Evolutionary conservation across 2,797 vertebrate genomes (phyloP), one percentile per base, ranked within the genome.

Genomic region (Rhinella marina): DNA sequence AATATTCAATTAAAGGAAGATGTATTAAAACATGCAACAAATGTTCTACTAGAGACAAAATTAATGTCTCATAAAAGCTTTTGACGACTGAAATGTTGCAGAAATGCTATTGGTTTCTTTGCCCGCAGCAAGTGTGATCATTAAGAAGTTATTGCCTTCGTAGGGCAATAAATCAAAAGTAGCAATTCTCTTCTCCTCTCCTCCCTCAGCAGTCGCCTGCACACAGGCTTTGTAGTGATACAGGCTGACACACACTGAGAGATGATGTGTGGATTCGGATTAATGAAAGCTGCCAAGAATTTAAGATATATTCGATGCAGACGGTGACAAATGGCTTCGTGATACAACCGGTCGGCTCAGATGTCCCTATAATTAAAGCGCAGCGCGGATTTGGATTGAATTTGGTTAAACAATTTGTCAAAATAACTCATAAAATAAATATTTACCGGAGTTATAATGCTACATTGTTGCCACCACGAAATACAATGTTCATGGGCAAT

Each of bases 131-230:
- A 86, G 50, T 81, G 64, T 77, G 70, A 82, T 73, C 70, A 86
- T 88, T 88, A 82, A 88, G 72, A 88, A 68, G 84, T 86, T 88
- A 88, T 82, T 86, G 88, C 79, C 57, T 68, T 81, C 76, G 13
- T 82, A 82, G 56, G 56, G 72, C 59, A 66, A 88, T 88, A 88
- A 88, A 88, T 88, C 88, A 86, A 59, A 50, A 66, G 32, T 23
- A 82, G 84, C 83, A 50, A 41, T 62, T 68, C 41, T 41, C 4
- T 41, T 41, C 41, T 41, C 54, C 68, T 41, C 76, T 81, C 13
- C 81, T 61, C 29, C 84, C 76, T 77, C 56, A 52, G 82, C 66
- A 59, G 50, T 29, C 12, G 75, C n/a, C 81, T 48, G 83, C 66
- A 85, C 82, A 82, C 84, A 57, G 57, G 59, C 66, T 62, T 32